Conservation (phyloP, 2,888 invertebrate species). For the Galeopsomyia nigrocyanea region DNA sequence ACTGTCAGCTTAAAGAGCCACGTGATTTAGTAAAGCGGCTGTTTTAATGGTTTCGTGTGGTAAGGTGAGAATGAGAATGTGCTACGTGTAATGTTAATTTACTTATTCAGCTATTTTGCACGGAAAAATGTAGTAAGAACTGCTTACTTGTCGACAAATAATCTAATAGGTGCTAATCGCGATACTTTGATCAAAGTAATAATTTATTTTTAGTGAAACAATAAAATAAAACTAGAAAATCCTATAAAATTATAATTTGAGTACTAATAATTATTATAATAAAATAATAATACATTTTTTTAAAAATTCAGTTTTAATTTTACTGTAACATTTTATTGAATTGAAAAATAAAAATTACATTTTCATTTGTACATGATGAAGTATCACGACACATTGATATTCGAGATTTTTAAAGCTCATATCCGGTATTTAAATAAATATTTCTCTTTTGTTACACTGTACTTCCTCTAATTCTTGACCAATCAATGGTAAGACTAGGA, state of each 20-base stretch:
- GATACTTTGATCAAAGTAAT: not conserved
- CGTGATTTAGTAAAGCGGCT: not conserved
- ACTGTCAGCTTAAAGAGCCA: conserved; percentile 6
- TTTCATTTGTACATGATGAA: conserved; percentile 16
- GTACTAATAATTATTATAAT: not conserved
- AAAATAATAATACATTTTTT: not conserved
- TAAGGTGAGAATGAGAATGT: too few relatives aligned
- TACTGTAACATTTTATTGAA: conserved; percentile 9
- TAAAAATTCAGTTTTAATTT: conserved; percentile 7
- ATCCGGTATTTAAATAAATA: conserved; percentile 38
- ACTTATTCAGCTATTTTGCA: too few relatives aligned
- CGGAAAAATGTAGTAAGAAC: too few relatives aligned
- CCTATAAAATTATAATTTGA: not conserved
- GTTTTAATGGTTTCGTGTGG: too few relatives aligned
- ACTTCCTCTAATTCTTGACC: conserved; percentile 32
- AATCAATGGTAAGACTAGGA: conserved; percentile 38
- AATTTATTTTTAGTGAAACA: too few relatives aligned
- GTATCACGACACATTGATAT: conserved; percentile 14
- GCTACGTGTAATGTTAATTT: too few relatives aligned
- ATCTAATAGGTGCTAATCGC: not conserved
- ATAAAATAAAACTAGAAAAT: too few relatives aligned
- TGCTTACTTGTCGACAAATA: too few relatives aligned
- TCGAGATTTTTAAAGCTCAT: conserved; percentile 20
- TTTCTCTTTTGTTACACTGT: conserved; percentile 7
- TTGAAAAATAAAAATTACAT: conserved; percentile 19